Conservation (phyloP, 2,888 invertebrate species). For the Dasysyrphus albostriatus region DNA sequence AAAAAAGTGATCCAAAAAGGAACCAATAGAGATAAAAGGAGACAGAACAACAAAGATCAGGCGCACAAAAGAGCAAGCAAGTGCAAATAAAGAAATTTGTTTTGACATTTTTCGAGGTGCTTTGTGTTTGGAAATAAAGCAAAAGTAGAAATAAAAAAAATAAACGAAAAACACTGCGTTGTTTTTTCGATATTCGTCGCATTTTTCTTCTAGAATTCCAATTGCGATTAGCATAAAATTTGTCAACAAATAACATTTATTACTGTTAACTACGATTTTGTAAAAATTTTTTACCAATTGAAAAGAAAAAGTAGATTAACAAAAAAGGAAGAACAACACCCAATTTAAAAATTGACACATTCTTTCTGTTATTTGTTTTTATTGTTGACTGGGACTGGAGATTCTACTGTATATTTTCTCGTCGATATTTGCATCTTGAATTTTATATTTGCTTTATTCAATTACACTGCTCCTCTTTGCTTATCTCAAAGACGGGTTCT, state of each 20-base stretch:
- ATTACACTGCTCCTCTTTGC: constrained; percentile 20
- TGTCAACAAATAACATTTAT: constrained; percentile 30
- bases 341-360: constrained; percentile 39
- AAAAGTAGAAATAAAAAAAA: constrained; percentile 30
- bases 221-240: constrained; percentile 12
- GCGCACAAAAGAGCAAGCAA: constrained; percentile 15
- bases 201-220: constrained; percentile 16
- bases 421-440: constrained; percentile 53
- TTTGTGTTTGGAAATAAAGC: constrained; percentile 62
- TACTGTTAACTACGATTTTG: constrained; percentile 6
- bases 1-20: constrained; percentile 36
- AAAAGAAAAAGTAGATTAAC: not conserved
- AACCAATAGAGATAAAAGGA: constrained; percentile 27
- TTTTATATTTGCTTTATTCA: not conserved
- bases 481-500: constrained; percentile 12
- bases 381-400: not conserved
- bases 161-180: constrained; percentile 51
- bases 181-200: constrained; percentile 47
- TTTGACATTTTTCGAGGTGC: constrained; percentile 65
- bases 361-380: constrained; percentile 42
- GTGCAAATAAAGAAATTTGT: constrained; percentile 43
- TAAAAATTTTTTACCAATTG: not conserved
- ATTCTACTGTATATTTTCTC: constrained; percentile 38
- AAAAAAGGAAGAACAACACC: constrained; percentile 2
- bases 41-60: constrained; percentile 13